Percentiles rank a stretch among this genome's conserved stretches.
These are phyloP conservation scores for Engraulis encrasicolus DNA, from an alignment of 2,113 vertebrate species.

Conservation along the genomic window DNA sequence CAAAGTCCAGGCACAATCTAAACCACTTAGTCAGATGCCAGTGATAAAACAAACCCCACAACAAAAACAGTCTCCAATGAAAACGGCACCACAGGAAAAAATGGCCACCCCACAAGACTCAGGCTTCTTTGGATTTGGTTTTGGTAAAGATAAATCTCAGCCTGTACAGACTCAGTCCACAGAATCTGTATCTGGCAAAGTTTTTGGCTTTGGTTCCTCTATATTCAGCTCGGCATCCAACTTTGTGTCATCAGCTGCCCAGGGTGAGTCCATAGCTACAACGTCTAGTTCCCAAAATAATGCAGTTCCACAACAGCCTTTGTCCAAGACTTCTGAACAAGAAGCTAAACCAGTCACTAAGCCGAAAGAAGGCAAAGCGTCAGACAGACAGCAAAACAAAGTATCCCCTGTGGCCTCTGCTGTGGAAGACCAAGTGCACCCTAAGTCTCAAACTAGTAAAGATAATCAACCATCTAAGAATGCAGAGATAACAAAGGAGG, in stretches of 20 bases:
- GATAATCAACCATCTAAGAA: not conserved
- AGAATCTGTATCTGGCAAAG: constrained; percentile 79
- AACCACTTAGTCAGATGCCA: not conserved
- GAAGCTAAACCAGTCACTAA: constrained; percentile 42
- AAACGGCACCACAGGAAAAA: constrained; percentile 54
- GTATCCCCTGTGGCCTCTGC: not conserved
- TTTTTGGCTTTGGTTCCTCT: constrained; percentile 74
- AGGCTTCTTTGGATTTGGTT: constrained; percentile 81
- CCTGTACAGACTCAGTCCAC: constrained; percentile 71
- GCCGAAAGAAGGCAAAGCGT: constrained; percentile 21
- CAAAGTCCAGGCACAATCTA: not conserved
- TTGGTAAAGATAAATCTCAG: constrained; percentile 78
- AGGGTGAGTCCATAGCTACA: constrained; percentile 65
- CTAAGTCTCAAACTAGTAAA: not conserved
- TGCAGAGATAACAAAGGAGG: not conserved
- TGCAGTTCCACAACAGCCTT: constrained; percentile 27
- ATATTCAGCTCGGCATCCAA: constrained; percentile 73
- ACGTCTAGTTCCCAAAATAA: constrained; percentile 67
- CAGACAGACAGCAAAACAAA: not conserved
- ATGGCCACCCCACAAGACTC: constrained; percentile 64
- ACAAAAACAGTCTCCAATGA: constrained; percentile 42
- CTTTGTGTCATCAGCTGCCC: constrained; percentile 66
- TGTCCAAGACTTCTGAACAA: constrained; percentile 25
- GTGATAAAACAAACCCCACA: not conserved
- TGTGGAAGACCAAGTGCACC: not conserved